Evolutionary conservation across 2,113 vertebrate genomes (phyloP), one percentile per base, ranked within the genome.

Genomic region (Coryphaenoides rupestris): DNA sequence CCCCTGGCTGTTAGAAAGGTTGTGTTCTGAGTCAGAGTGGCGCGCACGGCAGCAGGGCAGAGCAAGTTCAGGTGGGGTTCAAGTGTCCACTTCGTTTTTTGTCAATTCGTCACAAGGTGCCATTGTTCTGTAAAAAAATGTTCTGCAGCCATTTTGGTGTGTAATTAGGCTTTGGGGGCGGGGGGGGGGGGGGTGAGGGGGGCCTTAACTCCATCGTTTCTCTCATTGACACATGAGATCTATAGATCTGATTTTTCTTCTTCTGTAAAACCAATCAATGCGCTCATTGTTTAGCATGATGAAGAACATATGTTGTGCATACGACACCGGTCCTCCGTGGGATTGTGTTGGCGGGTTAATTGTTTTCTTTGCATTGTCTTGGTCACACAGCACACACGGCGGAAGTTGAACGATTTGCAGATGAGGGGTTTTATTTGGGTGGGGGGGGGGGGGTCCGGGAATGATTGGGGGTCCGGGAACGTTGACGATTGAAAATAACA

Each of bases 181-280:
- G 2, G 9, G 9, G 33, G 33, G 1, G 33, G n/a, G n/a, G n/a
- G n/a, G n/a, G n/a, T n/a, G n/a, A n/a, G 82, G 79, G 72, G 76
- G 75, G 77, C 78, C 59, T 72, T 70, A 53, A 45, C 65, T 69
- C 40, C 21, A 2, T 10, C 46, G 33, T 54, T 62, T 64, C 66
- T 76, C 57, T 74, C 64, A 45, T 28, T 63, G 79, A 68, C 75
- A 83, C 82, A 84, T 65, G 82, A 66, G 79, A 83, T 84, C 77
- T 80, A 87, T 85, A 89, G 87, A 89, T 69, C 83, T 85, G 84
- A 89, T 86, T 86, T 24, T 79, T 71, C 7, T n/a, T n/a, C n/a
- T n/a, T n/a, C n/a, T n/a, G n/a, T n/a, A n/a, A n/a, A 12, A 70
- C 82, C 74, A 73, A 84, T 87, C 86, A 89, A 87, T 87, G 86